Evolutionary conservation across 2,888 invertebrate genomes (phyloP), one percentile per base, ranked within the genome.

Genomic region (Drosophila testacea): DNA sequence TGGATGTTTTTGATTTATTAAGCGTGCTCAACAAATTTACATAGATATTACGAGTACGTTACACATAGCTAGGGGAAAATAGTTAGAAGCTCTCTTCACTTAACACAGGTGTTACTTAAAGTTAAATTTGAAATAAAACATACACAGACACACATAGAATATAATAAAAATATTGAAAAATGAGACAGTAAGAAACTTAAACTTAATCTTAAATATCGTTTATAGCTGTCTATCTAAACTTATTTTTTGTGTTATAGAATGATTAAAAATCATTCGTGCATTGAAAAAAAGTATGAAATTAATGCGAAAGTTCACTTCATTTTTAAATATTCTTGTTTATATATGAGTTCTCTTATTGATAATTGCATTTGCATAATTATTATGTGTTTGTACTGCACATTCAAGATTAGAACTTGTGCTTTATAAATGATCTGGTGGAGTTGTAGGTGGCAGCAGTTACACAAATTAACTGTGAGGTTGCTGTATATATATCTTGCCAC

Each of bases 381-480:
- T 38, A 50, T 38, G 44, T 59, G 36, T 36, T 60, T 50, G 4
- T 11, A 10, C n/a, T 13, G 51, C 27, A 42, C 61, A 66, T 61
- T 63, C 50, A 63, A 51, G 48, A 11, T 28, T 34, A 46, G 11
- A 51, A 13, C 46, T 52, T 54, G 48, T 27, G 13, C 42, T 39
- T 41, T 68, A 79, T 63, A 68, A 79, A 68, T 76, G 50, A 72
- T 68, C 65, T 48, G 34, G 44, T 50, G 60, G 59, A 55, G 64
- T 79, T 56, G 61, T 65, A 46, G 72, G 72, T 75, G 57, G 51
- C 71, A 63, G 63, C 44, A 62, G 41, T 56, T 48, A 46, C 51
- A 62, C 52, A 68, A 79, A 75, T 76, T 63, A 79, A 72, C 72
- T 79, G 30, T 7, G 50, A 77, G 77, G 72, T 77, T 65, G 80